Evolutionary conservation across 2,797 vertebrate genomes (phyloP).

Genomic region (Meda fulgida): DNA sequence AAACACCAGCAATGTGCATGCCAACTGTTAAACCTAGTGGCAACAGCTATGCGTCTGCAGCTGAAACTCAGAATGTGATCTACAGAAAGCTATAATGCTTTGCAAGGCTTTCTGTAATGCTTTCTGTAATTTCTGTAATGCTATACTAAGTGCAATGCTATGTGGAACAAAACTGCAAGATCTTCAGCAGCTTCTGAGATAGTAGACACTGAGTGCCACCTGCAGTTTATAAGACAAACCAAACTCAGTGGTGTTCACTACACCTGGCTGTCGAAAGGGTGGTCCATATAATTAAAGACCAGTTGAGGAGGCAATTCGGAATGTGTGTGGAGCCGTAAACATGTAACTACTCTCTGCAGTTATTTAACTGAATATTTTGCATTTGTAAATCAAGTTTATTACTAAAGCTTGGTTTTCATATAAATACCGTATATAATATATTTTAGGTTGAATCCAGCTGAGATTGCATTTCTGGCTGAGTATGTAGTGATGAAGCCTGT

Average conservation of each 20-base stretch:
- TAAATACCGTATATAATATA: neutral
- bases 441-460: neutral
- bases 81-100: neutral
- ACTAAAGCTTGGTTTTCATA: neutral
- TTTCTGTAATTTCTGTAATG: too few species aligned
- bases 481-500: neutral
- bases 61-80: neutral
- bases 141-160: neutral
- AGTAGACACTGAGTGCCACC: neutral
- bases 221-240: neutral
- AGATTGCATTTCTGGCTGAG: neutral
- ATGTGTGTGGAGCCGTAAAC: neutral
- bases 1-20: neutral
- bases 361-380: too few species aligned
- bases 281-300: neutral
- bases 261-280: neutral
- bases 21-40: neutral
- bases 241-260: neutral
- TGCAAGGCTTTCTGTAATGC: neutral
- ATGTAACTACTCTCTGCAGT: too few species aligned
- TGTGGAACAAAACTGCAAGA: neutral
- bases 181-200: neutral
- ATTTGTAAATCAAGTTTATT: too few species aligned
- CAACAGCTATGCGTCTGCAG: neutral
- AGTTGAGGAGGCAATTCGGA: neutral